phyloP scores from a whole-genome alignment of 2,888 invertebrate genomes.

The Ferdinandea cuprea region DNA sequence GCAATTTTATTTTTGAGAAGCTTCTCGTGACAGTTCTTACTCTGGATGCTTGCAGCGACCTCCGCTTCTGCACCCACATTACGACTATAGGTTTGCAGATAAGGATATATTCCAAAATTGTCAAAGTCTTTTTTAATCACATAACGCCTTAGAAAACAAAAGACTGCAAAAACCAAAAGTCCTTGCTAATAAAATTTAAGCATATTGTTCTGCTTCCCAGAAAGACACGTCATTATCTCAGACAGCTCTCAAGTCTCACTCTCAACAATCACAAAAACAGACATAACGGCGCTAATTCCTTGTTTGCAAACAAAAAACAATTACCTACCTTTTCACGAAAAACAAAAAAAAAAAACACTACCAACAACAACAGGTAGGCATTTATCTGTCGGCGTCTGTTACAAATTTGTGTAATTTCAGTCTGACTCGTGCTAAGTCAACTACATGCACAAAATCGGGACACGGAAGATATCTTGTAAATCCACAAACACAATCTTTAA shows the following conservation, averaged over 20 bases:
- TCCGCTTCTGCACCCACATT: no score
- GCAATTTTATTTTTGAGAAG: no score
- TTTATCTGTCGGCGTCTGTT: not conserved
- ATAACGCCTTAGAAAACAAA: no score
- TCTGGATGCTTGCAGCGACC: no score
- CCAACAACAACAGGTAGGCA: not conserved
- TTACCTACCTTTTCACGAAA: not conserved
- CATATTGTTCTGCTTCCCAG: no score
- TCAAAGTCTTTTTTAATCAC: no score
- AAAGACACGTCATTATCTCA: not conserved
- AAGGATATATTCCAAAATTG: no score
- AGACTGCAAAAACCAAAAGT: no score
- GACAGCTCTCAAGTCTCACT: not conserved
- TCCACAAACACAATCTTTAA: not conserved
- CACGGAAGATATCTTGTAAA: not conserved
- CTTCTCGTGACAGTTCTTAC: no score
- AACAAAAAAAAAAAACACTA: not conserved
- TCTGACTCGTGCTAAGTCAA: not conserved
- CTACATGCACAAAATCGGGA: not conserved
- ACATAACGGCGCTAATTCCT: not conserved
- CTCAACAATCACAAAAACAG: not conserved
- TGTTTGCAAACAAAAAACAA: not conserved
- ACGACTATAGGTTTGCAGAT: no score
- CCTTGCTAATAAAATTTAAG: no score
- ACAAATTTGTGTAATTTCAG: conserved; percentile 1